phyloP scores from a whole-genome alignment of 1,140 invertebrate genomes.

The Yoshiicerus persimilis region DNA sequence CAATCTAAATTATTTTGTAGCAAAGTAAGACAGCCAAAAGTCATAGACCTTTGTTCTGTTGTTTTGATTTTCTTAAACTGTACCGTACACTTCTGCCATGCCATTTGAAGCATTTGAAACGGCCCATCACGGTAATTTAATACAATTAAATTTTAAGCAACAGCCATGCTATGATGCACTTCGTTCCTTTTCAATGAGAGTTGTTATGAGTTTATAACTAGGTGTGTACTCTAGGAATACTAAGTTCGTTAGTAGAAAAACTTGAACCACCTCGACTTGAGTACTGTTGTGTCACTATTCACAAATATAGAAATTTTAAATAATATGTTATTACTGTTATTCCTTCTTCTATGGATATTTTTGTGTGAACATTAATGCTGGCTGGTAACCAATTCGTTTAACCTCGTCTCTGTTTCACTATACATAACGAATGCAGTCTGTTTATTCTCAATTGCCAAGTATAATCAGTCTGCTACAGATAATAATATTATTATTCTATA shows the following conservation, averaged over 20 bases:
- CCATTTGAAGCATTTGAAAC: neutral
- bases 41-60: slow-evolving; percentile 13
- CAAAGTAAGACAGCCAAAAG: neutral
- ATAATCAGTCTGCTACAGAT: neutral
- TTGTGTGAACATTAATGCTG: neutral
- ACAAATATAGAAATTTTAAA: neutral
- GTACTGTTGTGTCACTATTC: neutral
- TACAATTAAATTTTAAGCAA: neutral
- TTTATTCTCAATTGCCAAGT: neutral
- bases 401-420: neutral
- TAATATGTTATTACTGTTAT: neutral
- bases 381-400: neutral
- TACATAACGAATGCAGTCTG: neutral
- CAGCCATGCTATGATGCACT: neutral
- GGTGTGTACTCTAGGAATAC: neutral
- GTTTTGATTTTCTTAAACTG: neutral
- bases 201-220: neutral
- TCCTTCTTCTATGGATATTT: neutral
- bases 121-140: neutral
- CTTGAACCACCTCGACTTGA: neutral
- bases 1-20: neutral
- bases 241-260: neutral
- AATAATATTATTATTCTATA: neutral
- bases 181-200: neutral
- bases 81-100: neutral